phyloP scores from a whole-genome alignment of 2,888 invertebrate genomes.

The Conistra vaccinii region DNA sequence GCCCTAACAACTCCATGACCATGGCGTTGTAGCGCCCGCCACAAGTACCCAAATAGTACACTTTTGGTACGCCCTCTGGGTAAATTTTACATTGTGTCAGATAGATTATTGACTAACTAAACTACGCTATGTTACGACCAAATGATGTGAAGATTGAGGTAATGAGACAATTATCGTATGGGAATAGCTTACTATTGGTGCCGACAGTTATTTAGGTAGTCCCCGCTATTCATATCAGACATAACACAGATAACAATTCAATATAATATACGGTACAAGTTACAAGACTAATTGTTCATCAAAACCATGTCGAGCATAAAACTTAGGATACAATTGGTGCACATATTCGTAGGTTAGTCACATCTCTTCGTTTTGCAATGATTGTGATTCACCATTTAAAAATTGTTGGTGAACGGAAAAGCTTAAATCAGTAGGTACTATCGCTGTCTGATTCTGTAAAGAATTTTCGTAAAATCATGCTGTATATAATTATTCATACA shows the following conservation, averaged over 20 bases:
- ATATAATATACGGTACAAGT: not conserved
- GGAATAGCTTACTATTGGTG: slow-evolving; percentile 48
- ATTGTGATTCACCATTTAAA: slow-evolving; percentile 67
- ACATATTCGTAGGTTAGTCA: slow-evolving; percentile 60
- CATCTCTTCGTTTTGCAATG: slow-evolving; percentile 63
- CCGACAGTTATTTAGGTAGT: slow-evolving; percentile 9
- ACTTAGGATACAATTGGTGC: slow-evolving; percentile 59
- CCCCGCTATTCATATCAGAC: slow-evolving; percentile 8
- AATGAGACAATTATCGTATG: slow-evolving; percentile 26
- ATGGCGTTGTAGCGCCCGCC: slow-evolving; percentile 99
- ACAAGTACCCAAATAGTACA: slow-evolving; percentile 99
- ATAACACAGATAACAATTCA: slow-evolving; percentile 4
- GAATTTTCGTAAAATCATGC: slow-evolving; percentile 54
- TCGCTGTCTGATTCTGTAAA: slow-evolving; percentile 38
- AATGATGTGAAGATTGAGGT: slow-evolving; percentile 27
- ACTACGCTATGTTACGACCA: slow-evolving; percentile 30
- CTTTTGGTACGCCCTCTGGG: slow-evolving; percentile 99
- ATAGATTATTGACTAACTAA: slow-evolving; percentile 51
- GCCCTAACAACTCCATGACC: slow-evolving; percentile 99
- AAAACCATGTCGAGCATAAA: slow-evolving; percentile 50
- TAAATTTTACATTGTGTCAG: slow-evolving; percentile 73
- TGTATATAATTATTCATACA: slow-evolving; percentile 56
- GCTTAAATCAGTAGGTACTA: slow-evolving; percentile 38
- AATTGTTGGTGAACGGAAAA: slow-evolving; percentile 46
- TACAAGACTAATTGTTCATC: not conserved